These are phyloP conservation scores for Nerophis ophidion DNA, from an alignment of 2,113 vertebrate genomes.

Conservation along the genomic window DNA sequence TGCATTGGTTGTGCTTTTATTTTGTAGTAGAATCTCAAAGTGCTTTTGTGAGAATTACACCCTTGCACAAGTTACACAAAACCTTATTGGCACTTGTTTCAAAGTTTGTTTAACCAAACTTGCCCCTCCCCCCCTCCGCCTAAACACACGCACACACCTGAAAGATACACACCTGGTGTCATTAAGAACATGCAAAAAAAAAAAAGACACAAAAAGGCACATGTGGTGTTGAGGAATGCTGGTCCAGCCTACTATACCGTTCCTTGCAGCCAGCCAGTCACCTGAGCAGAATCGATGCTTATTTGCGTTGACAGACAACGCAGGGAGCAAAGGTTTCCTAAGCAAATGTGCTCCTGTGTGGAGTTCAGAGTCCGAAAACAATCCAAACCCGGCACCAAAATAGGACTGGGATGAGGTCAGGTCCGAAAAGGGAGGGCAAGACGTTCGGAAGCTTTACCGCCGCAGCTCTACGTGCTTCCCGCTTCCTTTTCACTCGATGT, in stretches of 20 bases:
- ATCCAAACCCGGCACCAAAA: conserved; percentile 30
- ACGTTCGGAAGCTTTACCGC: conserved; percentile 18
- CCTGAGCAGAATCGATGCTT: conserved; percentile 9
- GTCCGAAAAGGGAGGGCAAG: not conserved
- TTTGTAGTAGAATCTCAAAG: conserved; percentile 19
- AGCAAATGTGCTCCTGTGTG: conserved; percentile 21
- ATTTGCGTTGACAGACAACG: conserved; percentile 4
- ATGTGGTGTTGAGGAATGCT: not conserved
- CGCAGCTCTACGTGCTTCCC: conserved; percentile 22
- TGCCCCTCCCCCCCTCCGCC: not conserved
- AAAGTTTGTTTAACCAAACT: conserved; percentile 14
- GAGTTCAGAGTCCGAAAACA: conserved; percentile 48
- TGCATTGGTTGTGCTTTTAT: conserved; percentile 71
- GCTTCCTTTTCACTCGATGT: conserved; percentile 75
- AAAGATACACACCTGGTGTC: not conserved
- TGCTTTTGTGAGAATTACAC: conserved; percentile 15
- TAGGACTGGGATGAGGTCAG: conserved; percentile 25
- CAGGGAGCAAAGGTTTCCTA: conserved; percentile 30
- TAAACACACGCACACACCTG: not conserved
- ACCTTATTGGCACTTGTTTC: conserved; percentile 23
- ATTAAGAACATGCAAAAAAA: not conserved
- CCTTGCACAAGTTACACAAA: conserved; percentile 28
- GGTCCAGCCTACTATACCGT: not conserved
- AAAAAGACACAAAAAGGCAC: conserved; percentile 23
- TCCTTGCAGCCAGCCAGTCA: conserved; percentile 11